These are phyloP conservation scores for Porites australiensis DNA, from an alignment of 64 coral and sea anemone species.

Conservation along the genomic window DNA sequence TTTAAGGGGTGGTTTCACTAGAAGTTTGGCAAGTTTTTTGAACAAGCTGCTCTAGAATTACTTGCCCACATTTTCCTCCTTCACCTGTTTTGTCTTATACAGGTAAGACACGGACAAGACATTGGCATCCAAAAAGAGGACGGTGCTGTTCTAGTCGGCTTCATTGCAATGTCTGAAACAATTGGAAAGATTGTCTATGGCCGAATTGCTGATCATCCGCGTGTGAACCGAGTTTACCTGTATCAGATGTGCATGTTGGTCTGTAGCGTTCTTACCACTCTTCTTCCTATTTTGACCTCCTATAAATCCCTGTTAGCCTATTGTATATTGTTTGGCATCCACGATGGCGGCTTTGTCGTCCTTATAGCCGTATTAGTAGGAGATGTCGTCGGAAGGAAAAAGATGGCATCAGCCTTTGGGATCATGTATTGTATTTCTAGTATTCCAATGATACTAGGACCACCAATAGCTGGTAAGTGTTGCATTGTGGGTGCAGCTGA, in stretches of 20 bases:
- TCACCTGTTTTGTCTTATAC: background rate
- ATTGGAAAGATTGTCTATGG: slow-evolving; percentile 85
- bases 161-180: slow-evolving; percentile 88
- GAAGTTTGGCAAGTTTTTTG: no score
- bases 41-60: background rate
- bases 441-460: slow-evolving; percentile 90
- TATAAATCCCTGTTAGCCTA: slow-evolving; percentile 71
- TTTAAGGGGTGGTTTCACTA: no score
- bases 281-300: slow-evolving; percentile 67
- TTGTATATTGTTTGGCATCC: slow-evolving; percentile 87
- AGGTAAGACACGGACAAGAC: slow-evolving; percentile 86
- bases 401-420: slow-evolving; percentile 81
- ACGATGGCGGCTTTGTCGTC: slow-evolving; percentile 95
- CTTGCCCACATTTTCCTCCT: background rate
- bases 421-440: slow-evolving; percentile 84
- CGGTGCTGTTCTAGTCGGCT: slow-evolving; percentile 83
- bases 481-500: background rate
- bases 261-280: slow-evolving; percentile 74
- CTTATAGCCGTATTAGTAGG: slow-evolving; percentile 93
- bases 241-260: slow-evolving; percentile 85
- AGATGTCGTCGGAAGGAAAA: slow-evolving; percentile 80
- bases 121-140: slow-evolving; percentile 70
- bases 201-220: slow-evolving; percentile 76
- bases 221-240: slow-evolving; percentile 66
- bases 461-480: slow-evolving; percentile 91